phyloP scores from a whole-genome alignment of 1,140 invertebrate genomes.

The Formica exsecta region DNA sequence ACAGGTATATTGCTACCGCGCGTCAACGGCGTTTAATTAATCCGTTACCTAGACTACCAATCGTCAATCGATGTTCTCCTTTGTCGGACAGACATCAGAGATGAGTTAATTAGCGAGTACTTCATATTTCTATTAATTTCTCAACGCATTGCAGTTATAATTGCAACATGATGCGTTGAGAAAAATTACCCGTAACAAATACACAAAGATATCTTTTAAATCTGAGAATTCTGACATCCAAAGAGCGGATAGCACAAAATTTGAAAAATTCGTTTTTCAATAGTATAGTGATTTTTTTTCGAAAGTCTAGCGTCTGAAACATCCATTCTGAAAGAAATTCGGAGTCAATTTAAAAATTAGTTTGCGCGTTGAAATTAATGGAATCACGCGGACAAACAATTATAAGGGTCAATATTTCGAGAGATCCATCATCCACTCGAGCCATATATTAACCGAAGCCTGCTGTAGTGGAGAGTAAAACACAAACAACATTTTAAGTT shows the following conservation, averaged over 20 bases:
- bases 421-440: neutral
- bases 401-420: slow-evolving; percentile 2
- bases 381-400: neutral
- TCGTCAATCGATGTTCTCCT: slow-evolving; percentile 41
- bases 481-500: slow-evolving; percentile 45
- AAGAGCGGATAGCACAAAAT: no score
- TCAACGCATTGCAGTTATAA: neutral
- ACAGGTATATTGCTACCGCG: neutral
- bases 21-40: slow-evolving; percentile 38
- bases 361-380: slow-evolving; percentile 14
- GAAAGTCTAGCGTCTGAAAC: neutral
- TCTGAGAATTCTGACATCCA: neutral
- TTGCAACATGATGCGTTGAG: neutral
- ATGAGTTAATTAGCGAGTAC: slow-evolving; percentile 48
- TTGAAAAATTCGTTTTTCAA: slow-evolving; percentile 7
- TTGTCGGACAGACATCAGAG: neutral
- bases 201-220: neutral
- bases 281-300: neutral
- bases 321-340: neutral
- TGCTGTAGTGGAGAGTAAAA: neutral
- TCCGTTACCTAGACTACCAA: slow-evolving; percentile 27
- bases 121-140: slow-evolving; percentile 13
- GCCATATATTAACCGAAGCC: slow-evolving; percentile 29
- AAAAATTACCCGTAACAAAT: neutral
- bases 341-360: neutral